phyloP scores from a whole-genome alignment of 2,888 invertebrate genomes.

The Carterocephalus palaemon region DNA sequence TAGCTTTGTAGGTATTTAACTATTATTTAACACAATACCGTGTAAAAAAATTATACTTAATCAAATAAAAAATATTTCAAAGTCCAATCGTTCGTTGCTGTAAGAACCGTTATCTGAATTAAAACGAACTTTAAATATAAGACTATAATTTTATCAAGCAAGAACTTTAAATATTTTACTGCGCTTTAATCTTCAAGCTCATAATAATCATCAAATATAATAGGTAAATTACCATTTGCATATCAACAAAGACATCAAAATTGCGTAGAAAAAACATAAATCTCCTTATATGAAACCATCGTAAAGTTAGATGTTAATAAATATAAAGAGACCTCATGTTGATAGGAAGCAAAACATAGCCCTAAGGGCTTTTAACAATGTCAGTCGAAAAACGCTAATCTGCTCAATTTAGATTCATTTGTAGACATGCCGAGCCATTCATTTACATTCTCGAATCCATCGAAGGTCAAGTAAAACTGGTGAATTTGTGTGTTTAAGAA shows the following conservation, averaged over 20 bases:
- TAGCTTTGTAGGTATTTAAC: no score
- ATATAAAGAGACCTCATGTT: conserved; percentile 25
- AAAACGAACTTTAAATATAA: no score
- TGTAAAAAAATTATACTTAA: no score
- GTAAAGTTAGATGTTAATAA: conserved; percentile 20
- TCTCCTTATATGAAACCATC: conserved; percentile 14
- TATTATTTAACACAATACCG: no score
- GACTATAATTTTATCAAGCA: no score
- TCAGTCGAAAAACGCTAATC: conserved; percentile 25
- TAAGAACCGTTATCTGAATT: no score
- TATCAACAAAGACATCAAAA: background rate
- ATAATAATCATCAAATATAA: no score
- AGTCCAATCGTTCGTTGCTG: no score
- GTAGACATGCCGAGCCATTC: conserved; percentile 19
- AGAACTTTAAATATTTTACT: no score
- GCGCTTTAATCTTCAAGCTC: no score
- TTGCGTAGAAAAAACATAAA: background rate
- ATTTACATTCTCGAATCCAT: conserved; percentile 34
- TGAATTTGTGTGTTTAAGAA: conserved; percentile 59
- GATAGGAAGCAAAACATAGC: conserved; percentile 24
- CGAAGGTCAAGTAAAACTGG: conserved; percentile 55
- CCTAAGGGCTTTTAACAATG: conserved; percentile 19
- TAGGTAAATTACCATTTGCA: background rate
- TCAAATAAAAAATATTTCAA: no score
- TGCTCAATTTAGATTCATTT: conserved; percentile 24